Conservation (phyloP, 2,797 vertebrate species). For the Ficedula albicollis region DNA sequence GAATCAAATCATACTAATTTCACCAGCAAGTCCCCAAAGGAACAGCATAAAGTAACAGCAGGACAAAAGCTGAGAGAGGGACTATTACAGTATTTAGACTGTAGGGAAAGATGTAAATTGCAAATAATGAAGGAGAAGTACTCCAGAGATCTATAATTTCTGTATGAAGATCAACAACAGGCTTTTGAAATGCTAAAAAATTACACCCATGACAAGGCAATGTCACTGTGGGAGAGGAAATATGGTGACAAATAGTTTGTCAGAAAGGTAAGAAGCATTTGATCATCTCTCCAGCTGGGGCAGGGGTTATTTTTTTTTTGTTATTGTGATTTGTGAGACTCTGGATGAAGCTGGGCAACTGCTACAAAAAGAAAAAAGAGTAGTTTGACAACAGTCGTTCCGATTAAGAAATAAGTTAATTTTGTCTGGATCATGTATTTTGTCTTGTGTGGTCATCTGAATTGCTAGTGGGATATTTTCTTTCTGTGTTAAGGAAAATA, state of each 20-base stretch:
- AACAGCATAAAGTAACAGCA: neutral
- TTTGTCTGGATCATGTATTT: neutral
- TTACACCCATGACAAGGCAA: neutral
- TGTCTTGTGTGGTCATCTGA: neutral
- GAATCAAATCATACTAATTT: neutral
- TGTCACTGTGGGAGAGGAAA: neutral
- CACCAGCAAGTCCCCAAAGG: neutral
- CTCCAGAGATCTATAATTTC: slow-evolving; percentile 18
- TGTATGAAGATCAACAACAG: neutral
- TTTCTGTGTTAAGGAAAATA: neutral
- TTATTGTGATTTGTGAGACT: neutral
- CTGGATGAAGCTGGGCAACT: neutral
- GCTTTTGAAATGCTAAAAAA: slow-evolving; percentile 18
- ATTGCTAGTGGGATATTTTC: neutral
- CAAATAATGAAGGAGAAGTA: slow-evolving; percentile 29
- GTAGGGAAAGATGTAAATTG: slow-evolving; percentile 27
- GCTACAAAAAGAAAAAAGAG: neutral
- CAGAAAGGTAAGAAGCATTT: neutral
- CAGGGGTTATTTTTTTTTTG: neutral
- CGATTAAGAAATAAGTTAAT: neutral
- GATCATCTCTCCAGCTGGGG: neutral
- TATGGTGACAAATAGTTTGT: slow-evolving; percentile 3
- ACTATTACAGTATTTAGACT: neutral
- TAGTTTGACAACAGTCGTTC: neutral
- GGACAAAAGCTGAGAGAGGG: neutral